Base-by-base conservation (phyloP, 2,797 vertebrate species). In the Poeciliopsis infans region DNA sequence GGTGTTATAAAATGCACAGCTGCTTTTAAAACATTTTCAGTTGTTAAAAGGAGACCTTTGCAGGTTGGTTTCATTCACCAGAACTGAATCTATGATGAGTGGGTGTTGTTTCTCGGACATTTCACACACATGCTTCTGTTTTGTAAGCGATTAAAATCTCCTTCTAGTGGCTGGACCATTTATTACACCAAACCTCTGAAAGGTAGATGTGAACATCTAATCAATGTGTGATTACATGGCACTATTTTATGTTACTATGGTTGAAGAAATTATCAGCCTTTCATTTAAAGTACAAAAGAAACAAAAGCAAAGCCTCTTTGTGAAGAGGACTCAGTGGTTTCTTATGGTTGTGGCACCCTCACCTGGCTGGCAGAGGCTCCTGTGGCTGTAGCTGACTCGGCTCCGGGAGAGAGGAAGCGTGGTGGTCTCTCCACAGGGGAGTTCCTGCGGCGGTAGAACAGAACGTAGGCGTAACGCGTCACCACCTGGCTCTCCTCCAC, bases 401-500 rank as follows among this genome's bases (percentile, higher is more conserved):
- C 94, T 41, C 96, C 95, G 5, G 96, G 96, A 69, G 96, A 92
- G 15, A 96, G 91, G 69, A 96, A 94, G 61, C 96, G 96, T 0
- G 95, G 95, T 1, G 97, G 97, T 78, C 98, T 96, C 94, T 99
- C 98, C 94, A 99, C 98, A 0, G 98, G 98, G 90, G 98, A 99
- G 95, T 98, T 99, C 80, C 98, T 95, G 43, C 98, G 97, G 3
- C 98, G 96, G 91, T 99, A 99, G 94, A 99, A 99, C 74, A 99
- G 95, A 36, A 99, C 98, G 0, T 99, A 99, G 0, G 98, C 98
- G 0, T 99, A 99, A 85, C 98, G 97, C 0, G 98, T 99, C 92
- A 99, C 98, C 66, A 99, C 98, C 87, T 99, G 98, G 92, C 97
- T 98, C 95, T 99, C 98, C 2, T 99, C 98, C 91, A 99, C 97